Percentiles rank a stretch among this genome's conserved stretches.
Conservation (phyloP, 2,888 invertebrate genomes). For the Morpho deidamia region DNA sequence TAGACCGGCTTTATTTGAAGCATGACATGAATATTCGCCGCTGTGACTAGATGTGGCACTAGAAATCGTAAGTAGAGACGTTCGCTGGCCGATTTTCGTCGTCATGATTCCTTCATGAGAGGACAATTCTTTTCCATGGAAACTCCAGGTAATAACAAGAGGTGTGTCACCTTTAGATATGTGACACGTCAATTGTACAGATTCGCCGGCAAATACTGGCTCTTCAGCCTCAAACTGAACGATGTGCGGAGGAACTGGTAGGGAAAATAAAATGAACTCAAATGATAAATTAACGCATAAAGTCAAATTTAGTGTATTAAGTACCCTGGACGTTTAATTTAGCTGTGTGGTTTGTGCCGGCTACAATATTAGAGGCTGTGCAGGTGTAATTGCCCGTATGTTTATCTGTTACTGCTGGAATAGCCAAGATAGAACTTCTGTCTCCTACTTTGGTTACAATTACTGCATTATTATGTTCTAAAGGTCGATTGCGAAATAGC, state of each 20-base stretch:
- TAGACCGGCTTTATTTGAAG: constrained; percentile 82
- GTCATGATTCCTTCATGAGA: constrained; percentile 76
- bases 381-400: constrained; percentile 89
- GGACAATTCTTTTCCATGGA: constrained; percentile 80
- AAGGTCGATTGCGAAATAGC: constrained; percentile 81
- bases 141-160: constrained; percentile 86
- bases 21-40: constrained; percentile 85
- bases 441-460: constrained; percentile 78
- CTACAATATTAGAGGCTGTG: constrained; percentile 83
- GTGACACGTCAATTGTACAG: constrained; percentile 80
- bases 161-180: constrained; percentile 84
- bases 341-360: constrained; percentile 80
- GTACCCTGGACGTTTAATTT: constrained; percentile 83
- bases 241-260: constrained; percentile 75
- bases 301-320: constrained; percentile 36
- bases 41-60: constrained; percentile 81
- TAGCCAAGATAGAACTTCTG: constrained; percentile 80
- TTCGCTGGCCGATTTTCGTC: constrained; percentile 79
- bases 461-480: constrained; percentile 59
- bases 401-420: constrained; percentile 81
- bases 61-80: constrained; percentile 82
- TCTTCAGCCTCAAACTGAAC: constrained; percentile 80
- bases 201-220: constrained; percentile 81
- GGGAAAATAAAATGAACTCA: constrained; percentile 30
- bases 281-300: constrained; percentile 40